Percentiles rank a stretch among this genome's conserved stretches.
Evolutionary conservation across 2,113 vertebrate species (phyloP).

Genomic region (Sterna hirundo): DNA sequence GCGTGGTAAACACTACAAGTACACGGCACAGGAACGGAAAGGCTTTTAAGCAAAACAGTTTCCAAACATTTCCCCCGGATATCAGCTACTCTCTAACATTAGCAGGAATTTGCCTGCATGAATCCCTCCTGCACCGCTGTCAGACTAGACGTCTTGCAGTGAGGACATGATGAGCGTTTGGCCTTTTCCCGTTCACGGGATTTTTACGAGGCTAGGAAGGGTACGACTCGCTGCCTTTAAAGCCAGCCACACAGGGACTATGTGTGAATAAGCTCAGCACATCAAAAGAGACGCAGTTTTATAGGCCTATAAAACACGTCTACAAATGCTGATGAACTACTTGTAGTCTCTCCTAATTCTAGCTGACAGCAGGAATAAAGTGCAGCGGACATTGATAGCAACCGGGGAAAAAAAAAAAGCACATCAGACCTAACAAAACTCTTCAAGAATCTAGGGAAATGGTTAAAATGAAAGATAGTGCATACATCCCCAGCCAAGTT

Average conservation of each 20-base stretch:
- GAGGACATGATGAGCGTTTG: neutral
- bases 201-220: neutral
- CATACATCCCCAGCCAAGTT: neutral
- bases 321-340: constrained; percentile 8
- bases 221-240: neutral
- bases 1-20: neutral
- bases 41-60: neutral
- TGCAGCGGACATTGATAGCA: neutral
- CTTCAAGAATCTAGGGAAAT: neutral
- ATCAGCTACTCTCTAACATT: neutral
- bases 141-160: constrained; percentile 8
- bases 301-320: neutral
- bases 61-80: neutral
- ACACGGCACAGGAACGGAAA: neutral
- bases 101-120: neutral
- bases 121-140: constrained; percentile 12
- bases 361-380: neutral
- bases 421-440: neutral
- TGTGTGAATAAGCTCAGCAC: neutral
- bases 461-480: neutral
- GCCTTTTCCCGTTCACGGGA: neutral
- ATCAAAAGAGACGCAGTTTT: neutral
- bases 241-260: neutral
- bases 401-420: neutral
- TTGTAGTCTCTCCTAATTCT: neutral